Evolutionary conservation across 2,113 vertebrate species (phyloP), one percentile per base, ranked within the genome.

Genomic region (Oxyruncus cristatus): DNA sequence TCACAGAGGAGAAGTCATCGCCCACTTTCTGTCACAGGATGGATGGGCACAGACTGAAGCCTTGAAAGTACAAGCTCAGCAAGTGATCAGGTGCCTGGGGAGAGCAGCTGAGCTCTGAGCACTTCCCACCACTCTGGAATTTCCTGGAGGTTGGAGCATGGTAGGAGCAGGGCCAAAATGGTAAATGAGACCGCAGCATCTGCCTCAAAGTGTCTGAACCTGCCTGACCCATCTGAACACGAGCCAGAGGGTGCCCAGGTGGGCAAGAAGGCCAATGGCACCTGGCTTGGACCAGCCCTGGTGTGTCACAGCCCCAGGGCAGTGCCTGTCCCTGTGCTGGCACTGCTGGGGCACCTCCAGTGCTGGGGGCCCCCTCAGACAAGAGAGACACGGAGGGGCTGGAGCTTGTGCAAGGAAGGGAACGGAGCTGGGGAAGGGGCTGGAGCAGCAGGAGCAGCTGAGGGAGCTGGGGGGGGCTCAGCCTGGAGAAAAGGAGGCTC

Each of bases 11-110:
- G 82, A 93, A 92, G 52, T 55, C 72, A 52, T 11, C 13, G 44
- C 72, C 14, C 0, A 0, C 12, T 63, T 77, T 67, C 52, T 0
- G 0, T 71, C 92, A 94, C 82, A 3, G 46, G 50, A 33, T 16
- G 65, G 39, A 47, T 0, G 5, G 28, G 30, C 41, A 37, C 52
- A 78, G 68, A 65, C 11, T 83, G 42, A 2, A 3, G 32, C 12
- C 32, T 78, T 3, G 1, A 85, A 88, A 67, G 24, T 37, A 59
- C 5, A 9, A 35, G 8, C 6, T 95, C 90, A 92, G 47, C 79
- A 77, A 59, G 46, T 9, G 62, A 63, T 81, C 66, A 59, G 23
- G 39, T 11, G 8, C 22, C 7, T 0, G 0, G 9, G 23, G 46
- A 81, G 6, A 88, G 26, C 66, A 70, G 67, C 74, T 89, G 84